Evolutionary conservation across 2,888 invertebrate genomes (phyloP), one percentile per base, ranked within the genome.

Genomic region (Hirtodrosophila cameraria): DNA sequence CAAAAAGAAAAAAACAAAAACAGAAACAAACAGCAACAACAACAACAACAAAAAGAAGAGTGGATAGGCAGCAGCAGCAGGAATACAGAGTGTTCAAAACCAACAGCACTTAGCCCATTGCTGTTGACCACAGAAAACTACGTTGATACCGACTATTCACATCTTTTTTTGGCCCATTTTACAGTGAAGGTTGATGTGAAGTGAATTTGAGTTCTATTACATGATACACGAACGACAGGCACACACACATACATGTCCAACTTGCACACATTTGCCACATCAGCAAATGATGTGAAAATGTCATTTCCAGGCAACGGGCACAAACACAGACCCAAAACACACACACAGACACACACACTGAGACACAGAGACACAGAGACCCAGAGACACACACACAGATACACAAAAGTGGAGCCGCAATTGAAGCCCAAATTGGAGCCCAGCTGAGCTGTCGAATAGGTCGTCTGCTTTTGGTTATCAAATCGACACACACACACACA

Each of bases 261-360:
- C 52, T 58, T 53, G 48, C 57, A 75, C 70, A 86, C 80, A 86
- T 79, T 83, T 81, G 86, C 86, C 84, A 83, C 76, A 86, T 86
- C 84, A 81, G 81, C 81, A 81, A 86, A 81, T 86, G 86, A 86
- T 81, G 84, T 81, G 86, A 86, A 86, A 81, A 81, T 86, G 86
- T 83, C 80, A 81, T 86, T 86, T 80, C 57, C 83, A 76, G 75
- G 62, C 52, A 71, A 71, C 49, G 70, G 43, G 20, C 48, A 25
- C 33, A 31, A 35, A 46, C 28, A 49, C 20, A 43, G 30, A 8
- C 20, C 8, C n/a, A 13, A 43, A 16, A 8, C 20, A 13, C n/a
- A 13, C 1, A 33, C 3, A 42, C n/a, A 36, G 13, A 43, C 15
- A 39, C 13, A 18, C n/a, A 30, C 12, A 13, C 16, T 16, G 30